Base-by-base conservation (phyloP, 2,113 vertebrate species). In the Eidolon helvum region DNA sequence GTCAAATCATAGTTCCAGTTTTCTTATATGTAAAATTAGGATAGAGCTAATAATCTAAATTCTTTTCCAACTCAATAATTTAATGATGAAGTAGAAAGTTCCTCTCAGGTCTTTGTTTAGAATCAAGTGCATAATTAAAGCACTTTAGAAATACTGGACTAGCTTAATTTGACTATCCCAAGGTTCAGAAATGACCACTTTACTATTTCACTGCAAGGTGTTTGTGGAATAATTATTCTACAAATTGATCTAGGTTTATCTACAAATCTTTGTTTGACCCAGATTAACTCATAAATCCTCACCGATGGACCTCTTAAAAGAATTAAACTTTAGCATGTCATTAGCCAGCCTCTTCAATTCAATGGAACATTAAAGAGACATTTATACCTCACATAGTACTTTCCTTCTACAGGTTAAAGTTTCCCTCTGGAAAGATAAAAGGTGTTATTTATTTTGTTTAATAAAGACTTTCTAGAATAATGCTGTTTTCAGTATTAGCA, bases 361-460 rank as follows among this genome's bases (percentile, higher is more conserved):
- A 95, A 85, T 61, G 16, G 28, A 68, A 88, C 35, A n/a, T 48
- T 94, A 82, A 72, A 74, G 30, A 11, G 57, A 84, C 61, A 61
- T 57, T 95, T 94, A 75, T 57, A 12, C 69, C 82, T 87, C 69
- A 71, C n/a, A 1, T 66, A 30, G 69, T 65, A 82, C 53, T 71
- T 72, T 1, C 65, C 90, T 61, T 10, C 43, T 90, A 63, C 53
- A 95, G 96, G 75, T 94, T 59, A 5, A 15, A 55, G 11, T 83
- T 96, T 87, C 83, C 28, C 59, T 84, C 63, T 92, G 24, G 75
- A 91, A 96, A 96, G 71, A 90, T 93, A 98, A 94, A 91, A 4
- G 2, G 16, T 14, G 91, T 97, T 96, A 78, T 98, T 97, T 97
- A 68, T 93, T 96, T 96, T 93, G 66, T 92, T 98, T 98, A 98